Evolutionary conservation across 1,140 invertebrate species (phyloP), one percentile per base, ranked within the genome.

Genomic region (Brachionus angularis): DNA sequence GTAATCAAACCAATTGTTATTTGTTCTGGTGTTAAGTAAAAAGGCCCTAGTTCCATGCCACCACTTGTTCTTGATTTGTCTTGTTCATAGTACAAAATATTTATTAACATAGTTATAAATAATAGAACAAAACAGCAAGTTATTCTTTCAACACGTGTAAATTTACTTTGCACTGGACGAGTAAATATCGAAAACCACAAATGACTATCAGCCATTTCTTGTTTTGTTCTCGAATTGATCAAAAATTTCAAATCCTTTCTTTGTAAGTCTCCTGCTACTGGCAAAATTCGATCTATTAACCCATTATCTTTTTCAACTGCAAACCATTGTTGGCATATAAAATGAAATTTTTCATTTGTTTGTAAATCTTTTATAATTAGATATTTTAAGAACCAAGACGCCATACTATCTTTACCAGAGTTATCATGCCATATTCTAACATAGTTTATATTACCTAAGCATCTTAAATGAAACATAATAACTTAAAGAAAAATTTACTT

Each of bases 301-400:
- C 85, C 84, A 76, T 86, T 84, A 23, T 79, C 82, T 75, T 85
- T 83, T 75, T 86, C 84, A 1, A 85, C 80, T 53, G 84, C 85
- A 70, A 86, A 79, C 85, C 85, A 86, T 47, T 76, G 76, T 73
- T 85, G 80, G 31, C 74, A 76, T 39, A 85, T 80, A 74, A 86
- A 86, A 70, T 82, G 76, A 74, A 78, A 85, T 67, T 83, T 83
- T 64, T 82, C 75, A 16, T 81, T 79, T 0, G 83, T 85, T 76
- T 85, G 84, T 16, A 86, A 73, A 73, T 86, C 85, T 27, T 80
- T 75, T 4, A 86, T 75, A 4, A 84, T 75, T 27, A 86, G 76
- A 72, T 81, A 80, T 47, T 82, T 81, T 29, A 85, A 76, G 72
- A 79, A 85, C 85, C 85, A 86, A 0, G 84, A 85, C 3, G 79